Percentiles rank a stretch among this genome's conserved stretches.
Conservation (phyloP, 2,888 invertebrate genomes). For the Dolichopus griseipennis region DNA sequence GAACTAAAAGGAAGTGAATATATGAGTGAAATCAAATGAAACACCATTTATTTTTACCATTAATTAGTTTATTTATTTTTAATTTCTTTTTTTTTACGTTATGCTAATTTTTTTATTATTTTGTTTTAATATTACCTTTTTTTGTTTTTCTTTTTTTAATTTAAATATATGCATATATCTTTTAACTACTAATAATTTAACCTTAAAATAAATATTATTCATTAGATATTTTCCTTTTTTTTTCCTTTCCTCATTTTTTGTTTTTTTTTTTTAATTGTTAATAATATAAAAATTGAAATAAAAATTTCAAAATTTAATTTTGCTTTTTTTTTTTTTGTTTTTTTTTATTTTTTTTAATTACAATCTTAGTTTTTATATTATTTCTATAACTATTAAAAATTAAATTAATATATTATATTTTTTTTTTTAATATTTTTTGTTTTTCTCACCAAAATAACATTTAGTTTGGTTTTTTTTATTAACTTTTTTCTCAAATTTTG, state of each 20-base stretch:
- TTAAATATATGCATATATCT: not conserved
- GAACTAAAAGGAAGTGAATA: too few species aligned
- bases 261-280: too few species aligned
- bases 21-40: too few species aligned
- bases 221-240: too few species aligned
- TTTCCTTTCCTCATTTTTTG: too few species aligned
- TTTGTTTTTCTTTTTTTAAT: too few species aligned
- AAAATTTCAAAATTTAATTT: not conserved
- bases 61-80: conserved; percentile 4
- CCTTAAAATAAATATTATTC: not conserved
- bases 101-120: not conserved
- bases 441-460: not conserved
- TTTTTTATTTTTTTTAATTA: not conserved
- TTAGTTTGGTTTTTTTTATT: not conserved
- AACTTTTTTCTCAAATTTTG: too few species aligned
- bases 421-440: not conserved
- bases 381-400: not conserved
- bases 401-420: not conserved
- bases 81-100: not conserved
- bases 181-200: conserved; percentile 1
- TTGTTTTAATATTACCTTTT: not conserved
- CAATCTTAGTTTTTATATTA: not conserved
- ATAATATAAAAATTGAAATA: conserved; percentile 3
- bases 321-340: not conserved
- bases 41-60: not conserved